Conservation (phyloP, 1,140 invertebrate genomes). For the Maniola jurtina region DNA sequence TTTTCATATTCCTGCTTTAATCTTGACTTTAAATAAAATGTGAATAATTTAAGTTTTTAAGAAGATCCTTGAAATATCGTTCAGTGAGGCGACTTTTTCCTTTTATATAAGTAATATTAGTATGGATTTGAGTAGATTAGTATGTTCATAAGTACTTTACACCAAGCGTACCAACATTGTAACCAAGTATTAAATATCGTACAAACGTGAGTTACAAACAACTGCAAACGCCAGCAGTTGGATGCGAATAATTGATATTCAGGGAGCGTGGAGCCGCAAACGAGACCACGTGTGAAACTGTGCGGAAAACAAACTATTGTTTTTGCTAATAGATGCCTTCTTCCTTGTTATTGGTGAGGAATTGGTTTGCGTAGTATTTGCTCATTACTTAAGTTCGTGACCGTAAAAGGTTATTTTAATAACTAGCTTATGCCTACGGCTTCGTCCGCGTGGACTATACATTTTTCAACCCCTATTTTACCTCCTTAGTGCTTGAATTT, state of each 20-base stretch:
- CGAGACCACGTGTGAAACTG: conserved; percentile 31
- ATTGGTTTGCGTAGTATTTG: background rate
- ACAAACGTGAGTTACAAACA: conserved; percentile 11
- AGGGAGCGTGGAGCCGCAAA: conserved; percentile 28
- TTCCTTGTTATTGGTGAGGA: background rate
- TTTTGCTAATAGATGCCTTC: conserved; percentile 10
- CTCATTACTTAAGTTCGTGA: no score
- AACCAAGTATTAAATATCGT: conserved; percentile 8
- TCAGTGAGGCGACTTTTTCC: no score
- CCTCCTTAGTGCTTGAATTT: no score
- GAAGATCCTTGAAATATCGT: no score
- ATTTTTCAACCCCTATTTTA: no score
- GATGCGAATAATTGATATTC: conserved; percentile 35
- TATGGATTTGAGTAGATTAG: no score
- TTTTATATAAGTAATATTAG: no score
- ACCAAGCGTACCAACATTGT: background rate
- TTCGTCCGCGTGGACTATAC: no score
- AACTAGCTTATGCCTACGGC: no score
- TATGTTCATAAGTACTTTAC: conserved; percentile 9
- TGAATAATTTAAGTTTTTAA: no score
- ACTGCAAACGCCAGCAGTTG: conserved; percentile 18
- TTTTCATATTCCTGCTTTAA: conserved; percentile 37
- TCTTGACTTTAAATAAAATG: background rate
- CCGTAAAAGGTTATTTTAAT: no score
- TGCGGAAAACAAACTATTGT: conserved; percentile 29